Evolutionary conservation across 2,113 vertebrate species (phyloP).

Genomic region (Crotalus tigris): DNA sequence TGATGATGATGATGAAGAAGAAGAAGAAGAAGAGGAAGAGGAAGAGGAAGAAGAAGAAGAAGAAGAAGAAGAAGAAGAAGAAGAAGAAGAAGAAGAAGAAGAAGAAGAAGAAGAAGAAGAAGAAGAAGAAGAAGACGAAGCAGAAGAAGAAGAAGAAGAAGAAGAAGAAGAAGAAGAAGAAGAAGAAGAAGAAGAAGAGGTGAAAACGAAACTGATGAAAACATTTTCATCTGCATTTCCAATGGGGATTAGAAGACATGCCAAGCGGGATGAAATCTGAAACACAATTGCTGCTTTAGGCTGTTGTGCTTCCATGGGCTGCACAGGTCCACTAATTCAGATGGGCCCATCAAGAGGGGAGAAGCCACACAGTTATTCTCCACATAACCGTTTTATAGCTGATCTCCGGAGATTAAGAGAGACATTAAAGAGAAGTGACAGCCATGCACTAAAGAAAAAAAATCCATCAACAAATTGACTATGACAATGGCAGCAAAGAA

Average conservation of each 20-base stretch:
- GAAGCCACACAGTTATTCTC: slow-evolving; percentile 11
- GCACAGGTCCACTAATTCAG: not conserved
- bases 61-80: too few relatives aligned
- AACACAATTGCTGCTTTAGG: not conserved
- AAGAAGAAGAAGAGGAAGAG: too few relatives aligned
- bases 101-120: too few relatives aligned
- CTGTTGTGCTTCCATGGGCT: not conserved
- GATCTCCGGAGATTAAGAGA: not conserved
- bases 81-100: too few relatives aligned
- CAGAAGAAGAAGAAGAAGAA: too few relatives aligned
- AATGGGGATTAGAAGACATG: not conserved
- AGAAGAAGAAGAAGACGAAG: too few relatives aligned
- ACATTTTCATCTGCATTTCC: not conserved
- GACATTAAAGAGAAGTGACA: not conserved
- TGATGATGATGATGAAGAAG: too few relatives aligned
- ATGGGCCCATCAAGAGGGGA: not conserved
- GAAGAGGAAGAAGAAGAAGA: too few relatives aligned
- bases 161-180: not conserved
- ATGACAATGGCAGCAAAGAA: not conserved
- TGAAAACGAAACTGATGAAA: not conserved
- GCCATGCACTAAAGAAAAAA: not conserved
- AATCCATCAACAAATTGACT: slow-evolving; percentile 19
- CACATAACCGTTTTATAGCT: not conserved
- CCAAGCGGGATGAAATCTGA: slow-evolving; percentile 3
- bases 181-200: not conserved